Percentiles rank a stretch among this genome's conserved stretches.
Conservation (phyloP, 2,888 invertebrate genomes). For the Listrodromus nycthemerus region DNA sequence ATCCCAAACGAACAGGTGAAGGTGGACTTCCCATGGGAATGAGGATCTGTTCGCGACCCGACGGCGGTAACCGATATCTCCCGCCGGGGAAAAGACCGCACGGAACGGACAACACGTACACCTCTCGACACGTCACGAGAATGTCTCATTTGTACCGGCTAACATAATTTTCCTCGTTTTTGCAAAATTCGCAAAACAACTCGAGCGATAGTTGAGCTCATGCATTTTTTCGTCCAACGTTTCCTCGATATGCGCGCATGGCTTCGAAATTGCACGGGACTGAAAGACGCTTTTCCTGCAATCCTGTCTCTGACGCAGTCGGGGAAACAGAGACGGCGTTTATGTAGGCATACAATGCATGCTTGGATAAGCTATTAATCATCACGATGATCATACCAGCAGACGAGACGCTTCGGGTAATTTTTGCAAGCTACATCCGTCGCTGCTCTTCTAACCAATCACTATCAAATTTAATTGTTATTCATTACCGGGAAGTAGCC, state of each 20-base stretch:
- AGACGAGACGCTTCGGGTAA: not conserved
- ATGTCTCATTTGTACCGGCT: not conserved
- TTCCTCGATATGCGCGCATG: constrained; percentile 4
- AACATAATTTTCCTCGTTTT: constrained; percentile 44
- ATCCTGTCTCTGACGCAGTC: constrained; percentile 8
- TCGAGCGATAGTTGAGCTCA: constrained; percentile 29
- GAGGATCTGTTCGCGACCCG: constrained; percentile 23
- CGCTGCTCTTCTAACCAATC: not conserved
- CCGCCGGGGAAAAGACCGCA: not conserved
- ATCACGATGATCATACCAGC: not conserved
- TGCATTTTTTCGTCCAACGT: constrained; percentile 3
- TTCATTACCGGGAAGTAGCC: not conserved
- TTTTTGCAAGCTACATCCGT: not conserved
- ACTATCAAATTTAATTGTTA: constrained; percentile 6
- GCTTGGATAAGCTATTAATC: constrained; percentile 9
- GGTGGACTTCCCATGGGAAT: constrained; percentile 6
- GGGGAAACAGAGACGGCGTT: constrained; percentile 1
- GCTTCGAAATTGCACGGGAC: not conserved
- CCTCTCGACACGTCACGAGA: constrained; percentile 10
- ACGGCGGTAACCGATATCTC: constrained; percentile 10
- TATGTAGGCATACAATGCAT: constrained; percentile 13
- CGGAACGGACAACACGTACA: not conserved
- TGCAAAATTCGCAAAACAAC: constrained; percentile 27
- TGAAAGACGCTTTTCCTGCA: constrained; percentile 39
- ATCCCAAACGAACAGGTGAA: constrained; percentile 21